Evolutionary conservation across 2,888 invertebrate genomes (phyloP), one percentile per base, ranked within the genome.

Genomic region (Hartigia nigra): DNA sequence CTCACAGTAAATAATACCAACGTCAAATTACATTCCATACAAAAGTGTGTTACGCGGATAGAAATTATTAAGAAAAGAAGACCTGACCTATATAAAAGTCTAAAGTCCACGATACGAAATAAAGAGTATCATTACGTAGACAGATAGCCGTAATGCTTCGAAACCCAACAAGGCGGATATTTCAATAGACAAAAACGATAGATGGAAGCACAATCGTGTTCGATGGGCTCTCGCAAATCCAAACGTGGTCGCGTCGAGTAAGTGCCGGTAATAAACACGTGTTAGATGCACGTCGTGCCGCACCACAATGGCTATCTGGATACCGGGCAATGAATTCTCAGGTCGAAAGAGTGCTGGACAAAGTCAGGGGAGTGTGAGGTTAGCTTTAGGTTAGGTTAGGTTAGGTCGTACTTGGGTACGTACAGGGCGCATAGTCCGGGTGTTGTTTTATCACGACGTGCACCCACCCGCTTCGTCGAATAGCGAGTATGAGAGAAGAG

Each of bases 291-390:
- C 39, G 72, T 34, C 72, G 72, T 34, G 72, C 72, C 72, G 72
- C 72, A 32, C 72, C 70, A 69, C 80, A 83, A 81, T 82, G 82
- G 78, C 79, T 82, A 83, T 82, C 83, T 80, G 81, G 81, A 81
- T 82, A 80, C 82, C 78, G 78, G 78, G 81, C 81, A 81, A 80
- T 81, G 81, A 81, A 81, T 83, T 79, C 79, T 70, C 14, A 32
- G 77, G 69, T 69, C 74, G 37, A 74, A 32, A 55, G 39, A 55
- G 39, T 39, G 39, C 39, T 4, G 39, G 39, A 39, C 39, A 39
- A 14, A 39, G 39, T 55, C 39, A 55, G 23, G 23, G 39, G 39
- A 55, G 39, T 55, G 23, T 55, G 39, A 55, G 39, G 39, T 55
- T 55, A 55, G 39, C 39, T 9, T 55, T 55, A 39, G 23, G 39